A percentile compares a stretch with the other conserved stretches of the same genome.
Conservation (phyloP, 2,797 vertebrate species). For the Girardinus metallicus region DNA sequence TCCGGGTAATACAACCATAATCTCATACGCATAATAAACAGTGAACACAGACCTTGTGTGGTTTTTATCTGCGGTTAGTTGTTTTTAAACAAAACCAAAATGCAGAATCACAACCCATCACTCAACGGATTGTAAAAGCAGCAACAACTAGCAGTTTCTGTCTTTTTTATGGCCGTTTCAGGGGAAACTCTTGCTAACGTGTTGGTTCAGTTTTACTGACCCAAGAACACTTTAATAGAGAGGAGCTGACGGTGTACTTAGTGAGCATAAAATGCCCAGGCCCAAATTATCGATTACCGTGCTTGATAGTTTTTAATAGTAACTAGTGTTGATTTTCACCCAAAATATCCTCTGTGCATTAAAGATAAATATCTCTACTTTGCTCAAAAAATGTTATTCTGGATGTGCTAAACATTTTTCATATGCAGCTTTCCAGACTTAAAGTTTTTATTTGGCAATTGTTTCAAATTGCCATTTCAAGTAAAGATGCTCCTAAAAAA, state of each 20-base stretch:
- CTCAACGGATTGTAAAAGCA: too few species aligned
- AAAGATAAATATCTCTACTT: background rate
- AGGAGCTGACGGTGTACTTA: background rate
- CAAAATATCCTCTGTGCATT: background rate
- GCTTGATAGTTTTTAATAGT: background rate
- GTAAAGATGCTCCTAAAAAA: background rate
- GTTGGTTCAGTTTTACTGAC: background rate
- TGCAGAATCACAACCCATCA: background rate
- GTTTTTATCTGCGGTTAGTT: background rate
- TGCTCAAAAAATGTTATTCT: background rate
- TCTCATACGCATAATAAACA: background rate
- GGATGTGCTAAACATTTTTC: conserved; percentile 1
- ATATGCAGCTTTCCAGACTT: background rate
- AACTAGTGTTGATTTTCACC: background rate
- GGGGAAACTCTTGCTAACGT: background rate
- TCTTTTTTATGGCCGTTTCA: background rate
- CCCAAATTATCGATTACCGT: background rate
- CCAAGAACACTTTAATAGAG: background rate
- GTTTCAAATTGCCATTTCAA: background rate
- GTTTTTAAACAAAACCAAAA: background rate
- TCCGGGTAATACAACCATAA: background rate
- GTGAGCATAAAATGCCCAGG: background rate
- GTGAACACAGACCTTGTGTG: background rate
- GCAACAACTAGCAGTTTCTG: background rate
- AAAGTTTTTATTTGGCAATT: background rate